phyloP scores from a whole-genome alignment of 2,888 invertebrate genomes.

The Ephialtes manifestator region DNA sequence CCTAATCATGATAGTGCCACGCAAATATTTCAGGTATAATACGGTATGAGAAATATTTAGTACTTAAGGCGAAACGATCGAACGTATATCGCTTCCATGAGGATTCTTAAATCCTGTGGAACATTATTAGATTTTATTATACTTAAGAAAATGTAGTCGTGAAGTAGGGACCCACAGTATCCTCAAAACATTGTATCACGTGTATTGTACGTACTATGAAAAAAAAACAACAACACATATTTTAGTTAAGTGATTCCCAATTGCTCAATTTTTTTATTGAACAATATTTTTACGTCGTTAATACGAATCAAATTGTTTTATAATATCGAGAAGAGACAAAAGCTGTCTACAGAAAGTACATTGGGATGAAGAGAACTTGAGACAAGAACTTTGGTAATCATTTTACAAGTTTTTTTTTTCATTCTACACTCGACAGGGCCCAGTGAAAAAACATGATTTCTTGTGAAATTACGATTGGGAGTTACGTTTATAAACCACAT shows the following conservation, averaged over 20 bases:
- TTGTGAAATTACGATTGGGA: slow-evolving; percentile 72
- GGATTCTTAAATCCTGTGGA: slow-evolving; percentile 69
- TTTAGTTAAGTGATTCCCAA: slow-evolving; percentile 70
- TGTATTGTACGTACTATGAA: slow-evolving; percentile 64
- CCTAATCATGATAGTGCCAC: slow-evolving; percentile 71
- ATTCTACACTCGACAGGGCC: background rate
- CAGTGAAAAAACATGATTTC: slow-evolving; percentile 13
- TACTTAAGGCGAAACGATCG: slow-evolving; percentile 67
- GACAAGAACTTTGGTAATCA: slow-evolving; percentile 44
- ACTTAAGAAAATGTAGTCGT: slow-evolving; percentile 72
- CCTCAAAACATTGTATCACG: slow-evolving; percentile 70
- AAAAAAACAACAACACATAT: slow-evolving; percentile 55
- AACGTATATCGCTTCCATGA: slow-evolving; percentile 64
- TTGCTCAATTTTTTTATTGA: slow-evolving; percentile 64
- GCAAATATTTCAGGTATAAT: slow-evolving; percentile 74
- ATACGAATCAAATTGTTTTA: background rate
- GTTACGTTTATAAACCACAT: slow-evolving; percentile 77
- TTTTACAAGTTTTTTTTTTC: slow-evolving; percentile 32
- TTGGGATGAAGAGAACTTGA: slow-evolving; percentile 40
- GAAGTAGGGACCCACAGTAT: slow-evolving; percentile 75
- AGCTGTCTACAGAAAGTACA: slow-evolving; percentile 10
- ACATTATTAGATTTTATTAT: slow-evolving; percentile 74
- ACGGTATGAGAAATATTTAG: slow-evolving; percentile 69
- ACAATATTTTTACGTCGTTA: slow-evolving; percentile 19
- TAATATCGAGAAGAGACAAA: slow-evolving; percentile 3